Evolutionary conservation across 2,113 vertebrate species (phyloP), one percentile per base, ranked within the genome.

Genomic region (Rafetus swinhoei): DNA sequence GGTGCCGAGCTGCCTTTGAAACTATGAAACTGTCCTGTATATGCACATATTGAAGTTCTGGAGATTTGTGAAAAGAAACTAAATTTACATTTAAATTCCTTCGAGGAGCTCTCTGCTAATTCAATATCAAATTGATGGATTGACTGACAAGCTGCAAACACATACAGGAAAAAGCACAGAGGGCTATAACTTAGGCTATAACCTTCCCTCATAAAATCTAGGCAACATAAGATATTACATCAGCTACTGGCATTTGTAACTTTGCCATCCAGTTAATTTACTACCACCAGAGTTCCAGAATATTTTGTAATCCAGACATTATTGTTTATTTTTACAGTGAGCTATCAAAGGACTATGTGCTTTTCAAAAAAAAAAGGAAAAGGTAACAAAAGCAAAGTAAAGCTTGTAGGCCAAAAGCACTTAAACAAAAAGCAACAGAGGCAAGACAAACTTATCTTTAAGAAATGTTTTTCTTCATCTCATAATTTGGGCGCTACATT

Each of bases 151-250:
- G 69, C 7, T 76, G 82, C 95, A 96, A 91, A 84, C 87, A 92
- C 69, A 6, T 1, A 76, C 45, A 77, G 90, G 81, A 65, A 0
- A 15, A 89, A 95, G 82, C 84, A 94, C 72, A 89, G 39, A 96
- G 91, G 90, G 82, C 79, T 93, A 57, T 50, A 92, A 84, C 82
- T 93, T 88, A 91, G 90, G 82, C 79, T 93, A 57, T 50, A 92
- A 84, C 82, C 94, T 88, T 84, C 91, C 82, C 85, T 95, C 93
- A 92, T 2, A 3, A 92, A 95, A 93, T 90, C 83, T 88, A 81
- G 93, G 94, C 95, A 96, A 97, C 86, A 95, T 88, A 93, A 94
- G 94, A 95, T 95, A 97, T 94, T 95, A 92, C 93, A 95, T 96
- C 93, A 97, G 94, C 89, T 93, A 83, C 72, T 97, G 96, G 92